Base-by-base conservation (phyloP, 2,888 invertebrate species). In the Pyralis farinalis region DNA sequence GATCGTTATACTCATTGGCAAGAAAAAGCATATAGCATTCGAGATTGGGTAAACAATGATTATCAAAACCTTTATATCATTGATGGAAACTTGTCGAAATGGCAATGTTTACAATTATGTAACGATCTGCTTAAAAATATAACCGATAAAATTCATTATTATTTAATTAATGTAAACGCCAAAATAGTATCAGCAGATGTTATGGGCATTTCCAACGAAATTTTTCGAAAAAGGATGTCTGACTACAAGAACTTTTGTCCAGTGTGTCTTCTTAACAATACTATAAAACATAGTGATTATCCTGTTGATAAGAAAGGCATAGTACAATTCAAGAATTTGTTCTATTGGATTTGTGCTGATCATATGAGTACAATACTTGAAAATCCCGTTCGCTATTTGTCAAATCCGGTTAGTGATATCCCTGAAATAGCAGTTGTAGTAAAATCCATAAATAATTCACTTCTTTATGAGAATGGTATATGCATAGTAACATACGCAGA, bases 401-500 rank as follows among this genome's bases (percentile, higher is more conserved):
- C 49, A 47, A 33, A 34, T 11, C 46, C 46, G 12, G 44, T 56
- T 8, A 38, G 78, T 10, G 36, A 45, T 22, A 63, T 91, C 21
- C 92, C 93, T 0, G 72, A 91, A 59, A 63, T 91, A 16, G 92
- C 93, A 0, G 72, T 82, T 38, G 64, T 83, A 34, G 66, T 89
- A 1, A 73, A 81, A 41, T 74, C 73, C 8, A 66, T 90, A 16
- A 74, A 84, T 58, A 45, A 55, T n/a, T 52, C 53, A 12, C 69
- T 74, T 37, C 64, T 91, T 22, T 87, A 88, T 47, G 89, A 90
- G 65, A 72, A 87, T 44, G 93, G 93, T 0, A 67, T 86, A 43
- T 94, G 94, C 59, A 77, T 92, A 16, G 91, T 93, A 0, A 91
- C 91, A 20, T 93, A 92, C 55, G 87, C 89, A 34, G 85, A 91